Evolutionary conservation across 1,140 invertebrate genomes (phyloP), one percentile per base, ranked within the genome.

Genomic region (Frieseomelitta varia): DNA sequence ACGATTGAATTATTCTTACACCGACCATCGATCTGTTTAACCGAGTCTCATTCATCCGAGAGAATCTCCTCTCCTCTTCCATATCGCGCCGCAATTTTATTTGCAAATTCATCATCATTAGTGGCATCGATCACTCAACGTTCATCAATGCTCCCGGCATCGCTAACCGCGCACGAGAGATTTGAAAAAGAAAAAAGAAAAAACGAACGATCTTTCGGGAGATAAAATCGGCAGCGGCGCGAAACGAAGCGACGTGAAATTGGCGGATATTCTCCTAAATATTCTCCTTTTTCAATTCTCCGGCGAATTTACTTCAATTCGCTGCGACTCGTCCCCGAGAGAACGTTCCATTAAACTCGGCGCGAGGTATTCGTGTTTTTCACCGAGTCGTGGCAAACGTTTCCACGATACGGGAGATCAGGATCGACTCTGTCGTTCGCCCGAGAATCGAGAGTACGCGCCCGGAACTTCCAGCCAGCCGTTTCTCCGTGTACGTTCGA

Each of bases 11-110:
- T 82, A 69, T 82, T 82, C 61, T 68, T 74, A 55, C 73, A 56
- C 61, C 72, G 58, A 56, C 58, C 39, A 65, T 80, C 79, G 68
- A 81, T 73, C 79, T 81, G 65, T 82, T 77, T 77, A 68, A 2
- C 10, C 27, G 30, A 24, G 2, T 21, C 19, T 6, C 24, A 24
- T 55, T 30, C 51, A 39, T 56, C 39, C 21, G 55, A 27, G 4
- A 12, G 51, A 61, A 73, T 61, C 6, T 21, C 34, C 24, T 24
- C 39, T 21, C 34, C 24, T 24, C 19, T 11, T 4, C 0, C 14
- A 53, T 30, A 80, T 80, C 61, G 68, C 56, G 24, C 19, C 30
- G 67, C 56, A 8, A 81, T 63, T 73, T 73, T 72, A 72, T 81
- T 61, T 63, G 56, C 69, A 34, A 47, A 74, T 61, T 30, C 68